These are phyloP conservation scores for Paracanthobrama guichenoti DNA, from an alignment of 2,113 vertebrate genomes.

Conservation along the genomic window DNA sequence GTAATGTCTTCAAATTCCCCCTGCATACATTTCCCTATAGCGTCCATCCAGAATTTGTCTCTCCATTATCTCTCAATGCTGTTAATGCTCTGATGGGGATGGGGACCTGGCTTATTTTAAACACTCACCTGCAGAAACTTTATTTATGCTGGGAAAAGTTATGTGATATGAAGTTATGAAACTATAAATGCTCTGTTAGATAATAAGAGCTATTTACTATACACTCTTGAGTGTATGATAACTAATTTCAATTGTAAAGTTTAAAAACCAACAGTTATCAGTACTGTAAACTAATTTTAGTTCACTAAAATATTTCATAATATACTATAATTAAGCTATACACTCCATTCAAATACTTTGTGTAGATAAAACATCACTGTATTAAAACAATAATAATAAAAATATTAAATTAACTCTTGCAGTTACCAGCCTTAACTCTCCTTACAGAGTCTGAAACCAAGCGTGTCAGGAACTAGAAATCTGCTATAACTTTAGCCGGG, in stretches of 20 bases:
- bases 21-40: constrained; percentile 45
- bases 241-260: background rate
- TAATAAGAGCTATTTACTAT: background rate
- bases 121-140: constrained; percentile 16
- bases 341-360: too few species aligned
- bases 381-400: background rate
- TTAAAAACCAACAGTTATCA: background rate
- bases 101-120: constrained; percentile 5
- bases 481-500: too few species aligned
- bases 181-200: background rate
- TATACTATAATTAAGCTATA: background rate
- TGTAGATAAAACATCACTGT: too few species aligned
- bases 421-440: too few species aligned
- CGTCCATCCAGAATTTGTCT: constrained; percentile 38
- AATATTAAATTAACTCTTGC: background rate
- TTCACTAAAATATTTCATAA: too few species aligned
- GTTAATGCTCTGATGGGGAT: constrained; percentile 18
- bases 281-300: too few species aligned
- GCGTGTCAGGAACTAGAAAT: too few species aligned
- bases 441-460: too few species aligned
- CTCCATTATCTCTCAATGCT: constrained; percentile 16
- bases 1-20: constrained; percentile 41
- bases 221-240: background rate
- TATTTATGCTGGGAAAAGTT: background rate
- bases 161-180: background rate